Percentiles rank a stretch among this genome's conserved stretches.
phyloP scores from a whole-genome alignment of 2,797 vertebrate species.

The Tokudaia tokunoshimensis region DNA sequence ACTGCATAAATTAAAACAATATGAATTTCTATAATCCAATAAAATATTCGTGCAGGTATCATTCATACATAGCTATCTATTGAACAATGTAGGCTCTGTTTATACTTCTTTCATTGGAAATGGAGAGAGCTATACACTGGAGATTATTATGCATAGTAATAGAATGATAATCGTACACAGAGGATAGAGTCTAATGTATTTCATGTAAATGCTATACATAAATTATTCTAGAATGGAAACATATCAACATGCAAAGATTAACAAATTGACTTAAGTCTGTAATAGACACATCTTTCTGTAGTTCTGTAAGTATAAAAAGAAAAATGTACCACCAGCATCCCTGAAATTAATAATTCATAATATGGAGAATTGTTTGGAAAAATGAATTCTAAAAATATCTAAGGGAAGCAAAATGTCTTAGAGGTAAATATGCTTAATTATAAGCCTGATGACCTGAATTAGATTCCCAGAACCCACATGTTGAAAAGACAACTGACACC shows the following conservation, averaged over 20 bases:
- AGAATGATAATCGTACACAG: background rate
- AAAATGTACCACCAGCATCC: background rate
- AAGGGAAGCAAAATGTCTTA: background rate
- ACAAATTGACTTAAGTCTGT: background rate
- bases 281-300: background rate
- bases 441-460: too few relatives aligned
- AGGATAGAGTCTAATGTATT: background rate
- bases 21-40: background rate
- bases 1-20: background rate
- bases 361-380: background rate
- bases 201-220: background rate
- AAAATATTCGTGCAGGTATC: background rate
- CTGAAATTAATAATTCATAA: background rate
- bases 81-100: background rate
- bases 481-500: too few relatives aligned
- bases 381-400: background rate
- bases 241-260: background rate
- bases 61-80: background rate
- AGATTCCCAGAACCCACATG: background rate
- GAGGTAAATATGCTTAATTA: background rate
- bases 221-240: background rate
- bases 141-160: background rate
- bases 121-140: rapidly evolving
- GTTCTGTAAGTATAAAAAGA: background rate
- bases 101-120: background rate